Evolutionary conservation across 2,113 vertebrate species (phyloP), one percentile per base, ranked within the genome.

Genomic region (Eudyptes chrysolophus): DNA sequence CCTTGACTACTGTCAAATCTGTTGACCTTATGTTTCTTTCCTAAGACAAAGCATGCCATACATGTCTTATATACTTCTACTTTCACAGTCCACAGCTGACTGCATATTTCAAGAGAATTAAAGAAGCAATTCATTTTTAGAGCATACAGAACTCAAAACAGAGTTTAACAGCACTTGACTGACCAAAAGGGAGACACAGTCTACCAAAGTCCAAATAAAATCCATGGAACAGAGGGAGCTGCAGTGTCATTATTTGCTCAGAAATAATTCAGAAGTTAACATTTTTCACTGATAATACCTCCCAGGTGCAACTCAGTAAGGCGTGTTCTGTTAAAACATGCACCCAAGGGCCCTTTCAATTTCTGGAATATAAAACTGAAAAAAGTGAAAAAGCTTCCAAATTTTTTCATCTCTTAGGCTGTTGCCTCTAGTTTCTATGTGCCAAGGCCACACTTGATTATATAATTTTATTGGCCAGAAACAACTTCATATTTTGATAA

Each of bases 221-320:
- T 12, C 8, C 18, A 34, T 10, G 2, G 77, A 83, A 82, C 62
- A 94, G 69, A 94, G 64, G 15, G 17, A 88, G 40, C 55, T 95
- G 54, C 84, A n/a, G 44, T 81, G 40, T 94, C 86, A 94, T 78
- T 87, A 95, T 93, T 94, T 89, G 55, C 64, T 96, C 42, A 93
- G 80, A 87, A 96, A 96, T 94, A 97, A 92, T 89, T 95, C 68
- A 92, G 80, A 96, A 94, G 48, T 90, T 92, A 97, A 93, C 17
- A 74, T 96, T 96, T 96, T 96, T 94, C 46, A 81, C 65, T 64
- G 46, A 89, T 70, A 94, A 20, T 78, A 36, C 32, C 21, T 97
- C 84, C 57, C 78, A 92, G 74, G 64, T 88, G 55, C 57, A 80
- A 85, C 26, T 82, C 68, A 78, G 60, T 51, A 72, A 66, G 49